Evolutionary conservation across 1,140 invertebrate genomes (phyloP), one percentile per base, ranked within the genome.

Genomic region (Drosophila oshimai): DNA sequence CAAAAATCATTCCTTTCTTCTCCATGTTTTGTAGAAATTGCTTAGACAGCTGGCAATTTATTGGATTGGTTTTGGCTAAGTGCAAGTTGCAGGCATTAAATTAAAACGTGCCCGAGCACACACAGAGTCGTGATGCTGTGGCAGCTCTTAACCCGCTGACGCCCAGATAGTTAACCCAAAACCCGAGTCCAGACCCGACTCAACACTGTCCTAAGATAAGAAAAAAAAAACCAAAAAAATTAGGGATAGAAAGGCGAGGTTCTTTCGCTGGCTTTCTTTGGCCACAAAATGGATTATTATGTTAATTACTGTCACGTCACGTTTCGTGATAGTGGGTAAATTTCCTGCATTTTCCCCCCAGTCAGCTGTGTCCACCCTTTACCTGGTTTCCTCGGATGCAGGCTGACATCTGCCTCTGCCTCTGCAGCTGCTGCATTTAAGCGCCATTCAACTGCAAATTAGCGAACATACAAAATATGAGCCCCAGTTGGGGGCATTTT

Each of bases 221-320:
- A 31, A 36, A 15, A 39, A 74, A 36, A 53, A 41, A 49, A n/a
- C n/a, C 18, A 17, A 41, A 46, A 28, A 29, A 29, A n/a, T n/a
- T n/a, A 4, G 55, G 36, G 51, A 29, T 29, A 41, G 24, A 34
- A 26, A 55, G n/a, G 44, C 45, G 22, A 50, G 61, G 53, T 65
- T 67, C 71, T 86, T 86, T 86, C 42, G 57, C 51, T 71, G 74
- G 37, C 50, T 76, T 68, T 55, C 61, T 29, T 64, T 36, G 55
- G 53, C 81, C 71, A 62, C 80, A 72, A 79, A 86, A 86, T 84
- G 60, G 80, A 84, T 84, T 84, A 84, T 84, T 86, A 84, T 80
- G 81, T 80, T 84, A 84, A 84, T 84, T 84, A 84, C 80, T 86
- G 80, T 80, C 75, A 86, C 76, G 75, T 84, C 80, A 71, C 74